Evolutionary conservation across 2,113 vertebrate species (phyloP).

Genomic region (Climacteris rufus): DNA sequence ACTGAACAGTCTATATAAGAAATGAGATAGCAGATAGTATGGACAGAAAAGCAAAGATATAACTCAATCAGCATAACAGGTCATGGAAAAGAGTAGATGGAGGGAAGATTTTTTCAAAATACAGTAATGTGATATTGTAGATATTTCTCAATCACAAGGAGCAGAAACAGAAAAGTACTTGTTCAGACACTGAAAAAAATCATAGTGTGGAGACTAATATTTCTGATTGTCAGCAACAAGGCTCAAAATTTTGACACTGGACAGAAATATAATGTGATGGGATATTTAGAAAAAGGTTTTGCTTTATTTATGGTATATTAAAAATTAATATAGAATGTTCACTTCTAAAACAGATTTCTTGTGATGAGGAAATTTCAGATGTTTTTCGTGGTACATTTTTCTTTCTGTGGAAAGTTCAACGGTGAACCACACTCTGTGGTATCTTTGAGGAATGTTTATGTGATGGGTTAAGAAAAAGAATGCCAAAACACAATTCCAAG

Average conservation of each 20-base stretch:
- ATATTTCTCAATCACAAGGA: background rate
- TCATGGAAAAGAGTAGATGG: background rate
- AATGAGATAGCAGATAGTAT: background rate
- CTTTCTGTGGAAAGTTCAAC: background rate
- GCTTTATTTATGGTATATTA: background rate
- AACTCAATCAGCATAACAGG: background rate
- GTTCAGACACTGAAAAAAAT: background rate
- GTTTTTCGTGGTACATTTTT: background rate
- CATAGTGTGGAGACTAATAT: background rate
- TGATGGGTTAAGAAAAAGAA: background rate
- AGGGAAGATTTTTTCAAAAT: background rate
- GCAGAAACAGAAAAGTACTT: background rate
- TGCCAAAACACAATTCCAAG: background rate
- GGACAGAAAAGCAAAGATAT: background rate
- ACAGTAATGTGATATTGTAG: background rate
- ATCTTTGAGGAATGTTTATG: background rate
- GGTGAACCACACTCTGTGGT: background rate
- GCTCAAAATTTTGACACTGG: background rate
- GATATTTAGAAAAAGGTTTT: background rate
- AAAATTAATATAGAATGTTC: background rate
- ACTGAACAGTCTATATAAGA: background rate
- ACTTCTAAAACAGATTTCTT: background rate
- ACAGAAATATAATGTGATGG: background rate
- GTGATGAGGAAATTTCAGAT: background rate
- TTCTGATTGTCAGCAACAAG: background rate